Evolutionary conservation across 2,888 invertebrate species (phyloP).

Genomic region (Busseola fusca): DNA sequence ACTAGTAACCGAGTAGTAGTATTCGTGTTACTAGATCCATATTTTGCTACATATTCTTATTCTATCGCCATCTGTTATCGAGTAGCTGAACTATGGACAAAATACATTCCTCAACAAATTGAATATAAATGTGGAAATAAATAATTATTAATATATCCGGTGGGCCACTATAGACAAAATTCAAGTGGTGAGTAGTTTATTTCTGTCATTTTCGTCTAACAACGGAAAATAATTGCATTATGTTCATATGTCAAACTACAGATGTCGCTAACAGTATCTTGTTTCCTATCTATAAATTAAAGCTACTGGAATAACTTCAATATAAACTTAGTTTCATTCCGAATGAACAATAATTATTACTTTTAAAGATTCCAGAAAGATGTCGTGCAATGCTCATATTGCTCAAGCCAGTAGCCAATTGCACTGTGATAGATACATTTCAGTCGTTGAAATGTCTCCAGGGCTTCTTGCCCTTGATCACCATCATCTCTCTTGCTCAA

Average conservation of each 20-base stretch:
- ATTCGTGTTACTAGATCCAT: neutral
- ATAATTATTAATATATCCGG: neutral
- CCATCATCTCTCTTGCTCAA: too few relatives aligned
- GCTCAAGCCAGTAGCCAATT: too few relatives aligned
- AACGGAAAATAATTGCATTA: neutral
- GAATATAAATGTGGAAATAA: neutral
- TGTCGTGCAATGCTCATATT: too few relatives aligned
- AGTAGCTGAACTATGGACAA: conserved; percentile 39
- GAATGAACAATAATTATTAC: neutral
- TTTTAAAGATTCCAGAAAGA: neutral
- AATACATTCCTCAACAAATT: too few relatives aligned
- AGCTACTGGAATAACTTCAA: neutral
- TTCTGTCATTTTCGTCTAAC: neutral
- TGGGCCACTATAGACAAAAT: neutral
- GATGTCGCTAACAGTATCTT: conserved; percentile 35
- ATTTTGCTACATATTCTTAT: neutral
- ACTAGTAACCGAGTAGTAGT: too few relatives aligned
- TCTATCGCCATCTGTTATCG: conserved; percentile 45
- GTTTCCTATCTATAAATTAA: neutral
- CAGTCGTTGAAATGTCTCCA: too few relatives aligned
- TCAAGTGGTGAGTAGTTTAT: neutral
- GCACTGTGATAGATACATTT: too few relatives aligned
- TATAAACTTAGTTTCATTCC: neutral
- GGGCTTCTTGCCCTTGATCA: too few relatives aligned
- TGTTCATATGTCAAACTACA: neutral